Evolutionary conservation across 2,888 invertebrate genomes (phyloP).

Genomic region (Harpalus rufipes): DNA sequence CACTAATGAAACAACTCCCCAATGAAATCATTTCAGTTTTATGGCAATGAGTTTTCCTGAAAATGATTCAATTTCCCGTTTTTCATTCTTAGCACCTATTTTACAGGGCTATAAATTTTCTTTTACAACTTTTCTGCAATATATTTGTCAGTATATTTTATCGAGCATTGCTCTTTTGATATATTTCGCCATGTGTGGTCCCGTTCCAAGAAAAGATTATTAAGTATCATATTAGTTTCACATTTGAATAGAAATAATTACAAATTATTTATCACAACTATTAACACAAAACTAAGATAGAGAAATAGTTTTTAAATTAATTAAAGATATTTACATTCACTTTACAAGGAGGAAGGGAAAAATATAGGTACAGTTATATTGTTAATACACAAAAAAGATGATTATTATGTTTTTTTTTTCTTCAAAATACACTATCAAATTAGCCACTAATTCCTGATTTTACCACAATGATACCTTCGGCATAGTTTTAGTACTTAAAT

Average conservation of each 20-base stretch:
- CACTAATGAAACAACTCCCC: neutral
- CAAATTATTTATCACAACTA: no score
- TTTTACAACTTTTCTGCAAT: constrained; percentile 42
- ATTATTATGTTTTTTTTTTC: no score
- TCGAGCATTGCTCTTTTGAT: constrained; percentile 20
- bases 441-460: no score
- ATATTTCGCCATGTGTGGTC: constrained; percentile 7
- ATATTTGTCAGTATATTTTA: constrained; percentile 38
- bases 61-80: constrained; percentile 2
- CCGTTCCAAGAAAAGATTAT: constrained; percentile 8
- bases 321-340: no score
- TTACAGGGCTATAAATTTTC: constrained; percentile 34
- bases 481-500: no score
- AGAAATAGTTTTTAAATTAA: no score
- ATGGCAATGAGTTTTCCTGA: neutral
- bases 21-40: neutral
- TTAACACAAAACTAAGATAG: no score
- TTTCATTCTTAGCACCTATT: constrained; percentile 4
- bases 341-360: no score
- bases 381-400: no score
- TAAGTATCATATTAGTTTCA: neutral
- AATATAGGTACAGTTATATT: no score
- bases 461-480: no score
- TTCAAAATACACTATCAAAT: no score
- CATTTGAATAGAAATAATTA: neutral